Evolutionary conservation across 2,888 invertebrate species (phyloP), one percentile per base, ranked within the genome.

Genomic region (Scaptomyza caliginosa): DNA sequence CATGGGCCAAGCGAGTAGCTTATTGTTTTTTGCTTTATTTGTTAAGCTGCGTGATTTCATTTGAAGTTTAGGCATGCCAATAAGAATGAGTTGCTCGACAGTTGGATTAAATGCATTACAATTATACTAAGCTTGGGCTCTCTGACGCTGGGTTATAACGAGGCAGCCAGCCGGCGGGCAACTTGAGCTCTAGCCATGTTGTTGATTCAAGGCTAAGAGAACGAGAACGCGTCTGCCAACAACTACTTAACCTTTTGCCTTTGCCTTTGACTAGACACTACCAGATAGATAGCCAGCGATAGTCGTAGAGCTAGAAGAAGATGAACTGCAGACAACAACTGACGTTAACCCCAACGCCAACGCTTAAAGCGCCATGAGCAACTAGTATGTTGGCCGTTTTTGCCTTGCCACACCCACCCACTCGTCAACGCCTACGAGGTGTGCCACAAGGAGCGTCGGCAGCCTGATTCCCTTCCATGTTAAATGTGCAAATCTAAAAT

Each of bases 201-300:
- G 81, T 65, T 72, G 67, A 67, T 83, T 83, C 86, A 83, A 86
- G 83, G 86, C 86, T 84, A 83, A 80, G 84, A 80, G 84, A 52
- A 42, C 32, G 42, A n/a, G n/a, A n/a, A n/a, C 52, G 32, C 34
- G 54, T 54, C 57, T 39, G 52, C 36, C 63, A 46, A 3, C 49
- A 75, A 84, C 85, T 83, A 85, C 86, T 85, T 81, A 81, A 81
- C 81, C 86, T 81, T 74, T 85, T 43, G 55, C 57, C 49, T 28
- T 28, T 10, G 26, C 26, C 13, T 34, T 7, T 16, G 34, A 16
- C 34, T 23, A 24, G 30, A 34, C 56, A 40, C 30, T 10, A 1
- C 38, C 17, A 11, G 50, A 26, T 26, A 32, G 40, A 13, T 36
- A 28, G 55, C 49, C 40, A 26, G 24, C 39, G 65, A 38, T 64